Percentiles rank a stretch among this genome's conserved stretches.
These are phyloP conservation scores for Phanerotoma sp. DNA, from an alignment of 2,888 invertebrate genomes.

Conservation along the genomic window DNA sequence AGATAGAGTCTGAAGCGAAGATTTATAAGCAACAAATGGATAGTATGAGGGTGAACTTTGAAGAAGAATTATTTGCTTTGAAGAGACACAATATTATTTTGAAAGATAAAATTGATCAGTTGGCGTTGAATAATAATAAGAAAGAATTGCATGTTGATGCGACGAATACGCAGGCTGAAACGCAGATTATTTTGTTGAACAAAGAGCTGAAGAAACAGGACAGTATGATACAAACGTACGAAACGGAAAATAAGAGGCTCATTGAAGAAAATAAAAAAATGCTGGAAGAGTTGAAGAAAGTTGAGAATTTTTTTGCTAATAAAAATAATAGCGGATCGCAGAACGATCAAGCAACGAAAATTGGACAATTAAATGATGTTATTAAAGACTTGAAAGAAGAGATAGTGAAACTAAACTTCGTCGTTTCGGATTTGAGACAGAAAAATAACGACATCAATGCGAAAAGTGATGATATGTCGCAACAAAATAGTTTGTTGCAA, in stretches of 20 bases:
- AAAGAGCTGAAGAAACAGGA: constrained; percentile 51
- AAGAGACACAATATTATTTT: constrained; percentile 53
- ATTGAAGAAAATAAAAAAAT: constrained; percentile 46
- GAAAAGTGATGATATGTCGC: constrained; percentile 47
- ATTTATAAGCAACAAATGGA: constrained; percentile 50
- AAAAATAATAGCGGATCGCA: too few species aligned
- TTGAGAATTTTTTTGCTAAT: constrained; percentile 37
- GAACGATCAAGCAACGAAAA: too few species aligned
- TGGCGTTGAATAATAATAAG: constrained; percentile 41
- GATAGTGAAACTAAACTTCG: constrained; percentile 45
- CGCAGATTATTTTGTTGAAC: constrained; percentile 42
- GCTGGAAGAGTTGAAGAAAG: constrained; percentile 45
- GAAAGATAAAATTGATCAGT: constrained; percentile 50
- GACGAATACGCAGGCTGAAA: constrained; percentile 35
- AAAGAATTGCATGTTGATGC: constrained; percentile 29
- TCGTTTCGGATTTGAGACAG: constrained; percentile 44
- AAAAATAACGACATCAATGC: constrained; percentile 45
- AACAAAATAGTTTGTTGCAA: constrained; percentile 49
- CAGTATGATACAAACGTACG: constrained; percentile 49
- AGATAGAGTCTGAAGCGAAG: constrained; percentile 49
- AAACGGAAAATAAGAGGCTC: constrained; percentile 51
- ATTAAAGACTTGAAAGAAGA: constrained; percentile 51
- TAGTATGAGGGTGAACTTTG: constrained; percentile 47
- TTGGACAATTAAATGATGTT: constrained; percentile 42
- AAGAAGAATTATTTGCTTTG: constrained; percentile 49